Conservation (phyloP, 2,113 vertebrate species). For the Odocoileus hemionus region DNA sequence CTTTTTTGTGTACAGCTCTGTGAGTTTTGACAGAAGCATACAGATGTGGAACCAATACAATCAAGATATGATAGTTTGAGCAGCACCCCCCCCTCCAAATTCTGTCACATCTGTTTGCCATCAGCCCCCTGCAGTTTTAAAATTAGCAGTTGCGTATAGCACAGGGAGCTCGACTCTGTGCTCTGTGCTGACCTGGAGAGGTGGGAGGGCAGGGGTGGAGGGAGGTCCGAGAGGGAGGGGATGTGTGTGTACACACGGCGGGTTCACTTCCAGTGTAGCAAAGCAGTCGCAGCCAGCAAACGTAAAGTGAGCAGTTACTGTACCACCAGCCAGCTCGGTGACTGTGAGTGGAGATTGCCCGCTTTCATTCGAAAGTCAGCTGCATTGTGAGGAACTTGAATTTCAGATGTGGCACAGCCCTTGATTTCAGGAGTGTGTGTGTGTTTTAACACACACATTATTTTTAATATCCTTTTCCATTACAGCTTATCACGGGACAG, state of each 20-base stretch:
- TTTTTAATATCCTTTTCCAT: neutral
- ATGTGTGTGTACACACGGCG: neutral
- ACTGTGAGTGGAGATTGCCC: neutral
- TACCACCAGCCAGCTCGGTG: neutral
- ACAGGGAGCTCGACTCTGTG: neutral
- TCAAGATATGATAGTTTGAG: neutral
- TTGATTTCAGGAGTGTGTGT: neutral
- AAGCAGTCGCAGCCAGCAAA: neutral
- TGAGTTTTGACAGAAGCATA: neutral
- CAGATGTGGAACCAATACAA: neutral
- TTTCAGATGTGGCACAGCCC: neutral
- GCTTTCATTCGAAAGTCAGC: neutral
- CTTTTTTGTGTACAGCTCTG: neutral
- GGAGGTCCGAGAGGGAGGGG: neutral
- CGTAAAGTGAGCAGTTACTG: neutral
- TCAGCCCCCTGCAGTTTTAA: neutral
- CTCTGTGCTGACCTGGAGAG: neutral
- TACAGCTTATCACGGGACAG: neutral
- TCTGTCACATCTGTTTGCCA: neutral
- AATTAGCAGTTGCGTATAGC: neutral
- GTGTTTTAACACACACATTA: neutral
- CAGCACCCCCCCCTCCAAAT: neutral
- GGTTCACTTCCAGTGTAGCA: neutral
- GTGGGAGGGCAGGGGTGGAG: neutral
- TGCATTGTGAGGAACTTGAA: neutral